Conservation (phyloP, 2,113 vertebrate species). For the Murina feae region DNA sequence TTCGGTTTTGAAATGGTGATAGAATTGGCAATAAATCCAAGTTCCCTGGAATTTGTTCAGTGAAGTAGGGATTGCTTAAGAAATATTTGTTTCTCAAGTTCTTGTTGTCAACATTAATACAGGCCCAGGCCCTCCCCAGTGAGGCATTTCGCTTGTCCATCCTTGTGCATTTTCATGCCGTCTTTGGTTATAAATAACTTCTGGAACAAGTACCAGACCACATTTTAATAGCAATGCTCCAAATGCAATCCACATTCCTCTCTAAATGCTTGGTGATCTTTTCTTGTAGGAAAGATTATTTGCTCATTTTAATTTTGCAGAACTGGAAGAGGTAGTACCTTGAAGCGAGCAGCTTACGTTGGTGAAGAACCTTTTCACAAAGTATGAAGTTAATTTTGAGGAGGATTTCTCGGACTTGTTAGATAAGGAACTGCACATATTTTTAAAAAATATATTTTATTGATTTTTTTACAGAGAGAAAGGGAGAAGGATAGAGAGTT, state of each 20-base stretch:
- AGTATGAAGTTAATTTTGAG: neutral
- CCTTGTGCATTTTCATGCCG: slow-evolving; percentile 25
- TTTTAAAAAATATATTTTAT: too few species aligned
- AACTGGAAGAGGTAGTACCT: neutral
- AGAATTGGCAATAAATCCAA: slow-evolving; percentile 7
- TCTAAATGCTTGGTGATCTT: neutral
- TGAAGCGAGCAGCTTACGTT: neutral
- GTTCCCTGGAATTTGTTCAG: slow-evolving; percentile 14
- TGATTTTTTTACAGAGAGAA: too few species aligned
- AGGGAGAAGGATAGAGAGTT: too few species aligned
- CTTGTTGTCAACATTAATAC: slow-evolving; percentile 24
- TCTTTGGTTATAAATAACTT: slow-evolving; percentile 56
- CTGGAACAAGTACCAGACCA: slow-evolving; percentile 16
- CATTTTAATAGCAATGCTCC: slow-evolving; percentile 38
- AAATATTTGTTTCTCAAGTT: slow-evolving; percentile 40
- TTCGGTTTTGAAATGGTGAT: neutral
- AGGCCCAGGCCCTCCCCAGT: neutral
- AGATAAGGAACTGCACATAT: slow-evolving; percentile 12
- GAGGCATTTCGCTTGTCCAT: slow-evolving; percentile 38
- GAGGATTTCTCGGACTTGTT: neutral
- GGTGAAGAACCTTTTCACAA: neutral
- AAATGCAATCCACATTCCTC: slow-evolving; percentile 30
- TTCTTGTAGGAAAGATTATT: neutral
- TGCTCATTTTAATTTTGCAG: slow-evolving; percentile 31
- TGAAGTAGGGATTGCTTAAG: slow-evolving; percentile 17